Evolutionary conservation across 37 sponge, comb jelly and placozoan species (phyloP).

Genomic region (Eunapius fragilis): DNA sequence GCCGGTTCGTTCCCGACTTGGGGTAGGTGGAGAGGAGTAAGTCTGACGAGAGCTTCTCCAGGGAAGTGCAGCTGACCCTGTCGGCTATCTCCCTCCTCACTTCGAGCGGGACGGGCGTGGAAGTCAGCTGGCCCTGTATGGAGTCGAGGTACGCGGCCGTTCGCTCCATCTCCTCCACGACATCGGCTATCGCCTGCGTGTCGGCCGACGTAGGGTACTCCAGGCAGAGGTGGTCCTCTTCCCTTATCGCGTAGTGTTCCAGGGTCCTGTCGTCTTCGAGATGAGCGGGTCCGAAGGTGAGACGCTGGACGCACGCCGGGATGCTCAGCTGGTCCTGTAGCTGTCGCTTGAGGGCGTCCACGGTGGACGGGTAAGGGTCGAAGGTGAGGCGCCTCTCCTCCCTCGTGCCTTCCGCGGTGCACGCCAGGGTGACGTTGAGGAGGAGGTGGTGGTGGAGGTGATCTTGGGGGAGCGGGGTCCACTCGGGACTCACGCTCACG

Average conservation of each 20-base stretch:
- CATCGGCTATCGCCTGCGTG: neutral
- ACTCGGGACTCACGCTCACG: neutral
- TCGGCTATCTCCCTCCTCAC: neutral
- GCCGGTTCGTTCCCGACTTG: slow-evolving; percentile 21
- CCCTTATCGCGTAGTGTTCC: neutral
- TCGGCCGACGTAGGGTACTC: slow-evolving; percentile 11
- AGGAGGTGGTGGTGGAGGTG: neutral
- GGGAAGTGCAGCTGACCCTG: neutral
- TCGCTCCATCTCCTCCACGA: neutral
- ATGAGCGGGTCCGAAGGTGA: neutral
- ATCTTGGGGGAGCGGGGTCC: neutral
- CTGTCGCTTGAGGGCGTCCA: slow-evolving; percentile 8
- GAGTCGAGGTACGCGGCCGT: slow-evolving; percentile 7
- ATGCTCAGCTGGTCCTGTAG: slow-evolving; percentile 18
- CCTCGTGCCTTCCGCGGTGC: neutral
- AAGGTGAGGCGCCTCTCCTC: neutral
- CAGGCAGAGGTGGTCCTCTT: slow-evolving; percentile 19
- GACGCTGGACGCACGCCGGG: slow-evolving; percentile 21
- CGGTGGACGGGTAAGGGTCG: neutral
- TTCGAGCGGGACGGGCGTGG: neutral
- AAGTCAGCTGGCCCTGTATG: neutral
- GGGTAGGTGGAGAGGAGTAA: slow-evolving; percentile 1
- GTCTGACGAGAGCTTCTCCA: slow-evolving; percentile 10
- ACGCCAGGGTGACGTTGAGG: neutral
- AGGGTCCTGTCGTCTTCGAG: neutral